Conservation (phyloP, 2,888 invertebrate genomes). For the Baronia brevicornis region DNA sequence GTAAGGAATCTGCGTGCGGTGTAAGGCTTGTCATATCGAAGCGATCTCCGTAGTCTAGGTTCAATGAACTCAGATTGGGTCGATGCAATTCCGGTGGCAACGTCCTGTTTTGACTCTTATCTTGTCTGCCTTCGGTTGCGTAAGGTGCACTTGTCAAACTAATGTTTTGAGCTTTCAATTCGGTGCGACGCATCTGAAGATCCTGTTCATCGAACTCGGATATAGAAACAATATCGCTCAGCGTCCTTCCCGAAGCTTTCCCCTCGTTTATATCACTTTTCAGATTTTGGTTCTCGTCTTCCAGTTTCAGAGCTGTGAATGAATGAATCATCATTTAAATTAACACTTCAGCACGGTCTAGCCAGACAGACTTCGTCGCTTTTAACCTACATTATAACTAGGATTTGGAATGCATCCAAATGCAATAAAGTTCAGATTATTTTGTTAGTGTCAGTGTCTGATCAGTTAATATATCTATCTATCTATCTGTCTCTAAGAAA, state of each 20-base stretch:
- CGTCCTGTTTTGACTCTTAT: slow-evolving; percentile 38
- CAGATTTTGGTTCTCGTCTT: slow-evolving; percentile 69
- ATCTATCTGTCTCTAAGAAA: no score
- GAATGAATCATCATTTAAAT: slow-evolving; percentile 11
- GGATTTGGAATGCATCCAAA: slow-evolving; percentile 17
- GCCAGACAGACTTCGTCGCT: slow-evolving; percentile 2
- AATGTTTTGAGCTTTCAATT: slow-evolving; percentile 45
- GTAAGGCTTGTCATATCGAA: slow-evolving; percentile 41
- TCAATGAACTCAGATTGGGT: slow-evolving; percentile 55
- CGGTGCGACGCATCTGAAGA: slow-evolving; percentile 69
- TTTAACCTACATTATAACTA: slow-evolving; percentile 9
- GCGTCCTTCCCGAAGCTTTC: slow-evolving; percentile 80
- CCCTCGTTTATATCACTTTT: slow-evolving; percentile 61
- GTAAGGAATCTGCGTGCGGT: slow-evolving; percentile 58
- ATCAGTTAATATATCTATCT: no score
- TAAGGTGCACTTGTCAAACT: slow-evolving; percentile 35
- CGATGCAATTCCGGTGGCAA: slow-evolving; percentile 48
- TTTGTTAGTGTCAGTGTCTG: neutral
- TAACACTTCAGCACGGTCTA: slow-evolving; percentile 2
- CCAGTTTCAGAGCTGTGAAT: slow-evolving; percentile 73
- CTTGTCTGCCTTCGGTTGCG: slow-evolving; percentile 34
- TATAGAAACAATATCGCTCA: slow-evolving; percentile 83
- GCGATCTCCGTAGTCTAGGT: slow-evolving; percentile 48
- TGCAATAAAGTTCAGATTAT: slow-evolving; percentile 8
- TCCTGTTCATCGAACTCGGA: slow-evolving; percentile 83